phyloP scores from a whole-genome alignment of 1,140 invertebrate genomes.

The Drosophila chauvacae region DNA sequence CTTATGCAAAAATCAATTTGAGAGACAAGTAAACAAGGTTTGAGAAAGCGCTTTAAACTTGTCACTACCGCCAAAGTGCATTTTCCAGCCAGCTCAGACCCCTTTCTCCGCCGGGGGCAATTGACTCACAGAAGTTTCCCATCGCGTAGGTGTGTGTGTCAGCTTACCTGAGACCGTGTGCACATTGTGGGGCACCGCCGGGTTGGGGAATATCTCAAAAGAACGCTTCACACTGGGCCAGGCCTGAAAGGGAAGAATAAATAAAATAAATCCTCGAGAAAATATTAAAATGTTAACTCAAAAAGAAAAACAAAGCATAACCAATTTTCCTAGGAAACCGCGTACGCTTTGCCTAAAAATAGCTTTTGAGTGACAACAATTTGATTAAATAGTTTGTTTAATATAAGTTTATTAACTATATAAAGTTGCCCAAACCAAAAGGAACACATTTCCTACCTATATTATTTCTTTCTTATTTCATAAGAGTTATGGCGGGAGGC shows the following conservation, averaged over 20 bases:
- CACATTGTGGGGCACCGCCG: slow-evolving; percentile 66
- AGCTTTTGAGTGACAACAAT: slow-evolving; percentile 1
- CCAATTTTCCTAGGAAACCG: neutral
- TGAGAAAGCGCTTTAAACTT: slow-evolving; percentile 53
- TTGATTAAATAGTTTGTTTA: neutral
- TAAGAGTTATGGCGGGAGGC: neutral
- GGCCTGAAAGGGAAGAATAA: slow-evolving; percentile 50
- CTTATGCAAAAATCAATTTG: slow-evolving; percentile 66
- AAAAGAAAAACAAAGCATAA: neutral
- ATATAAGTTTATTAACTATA: neutral
- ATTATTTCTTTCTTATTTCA: neutral
- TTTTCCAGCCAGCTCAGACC: slow-evolving; percentile 2
- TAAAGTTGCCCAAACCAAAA: neutral
- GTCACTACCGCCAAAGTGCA: slow-evolving; percentile 64
- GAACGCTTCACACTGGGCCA: slow-evolving; percentile 80
- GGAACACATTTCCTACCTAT: neutral
- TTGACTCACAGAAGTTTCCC: slow-evolving; percentile 57
- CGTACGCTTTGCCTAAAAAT: no score
- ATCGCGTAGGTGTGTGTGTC: slow-evolving; percentile 1
- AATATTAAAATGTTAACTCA: neutral
- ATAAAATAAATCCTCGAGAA: neutral
- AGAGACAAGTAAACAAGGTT: slow-evolving; percentile 63
- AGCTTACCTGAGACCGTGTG: slow-evolving; percentile 82
- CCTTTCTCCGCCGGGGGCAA: slow-evolving; percentile 33
- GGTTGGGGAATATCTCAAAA: slow-evolving; percentile 73